phyloP scores from a whole-genome alignment of 2,888 invertebrate species.

The Polietes domitor region DNA sequence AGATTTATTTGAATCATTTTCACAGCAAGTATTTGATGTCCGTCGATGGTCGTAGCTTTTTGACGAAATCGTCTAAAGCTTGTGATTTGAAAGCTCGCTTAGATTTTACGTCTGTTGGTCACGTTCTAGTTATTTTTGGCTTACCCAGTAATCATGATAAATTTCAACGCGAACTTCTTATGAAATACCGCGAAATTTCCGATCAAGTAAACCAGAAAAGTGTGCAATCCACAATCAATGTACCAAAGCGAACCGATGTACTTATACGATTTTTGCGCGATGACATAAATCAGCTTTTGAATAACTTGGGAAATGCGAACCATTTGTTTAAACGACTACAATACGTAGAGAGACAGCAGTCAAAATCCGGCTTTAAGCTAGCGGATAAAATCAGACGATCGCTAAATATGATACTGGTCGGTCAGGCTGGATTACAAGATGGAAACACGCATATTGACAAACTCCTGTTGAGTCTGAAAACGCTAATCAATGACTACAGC shows the following conservation, averaged over 20 bases:
- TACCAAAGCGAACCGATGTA: conserved; percentile 76
- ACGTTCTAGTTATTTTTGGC: conserved; percentile 82
- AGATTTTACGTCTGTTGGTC: conserved; percentile 80
- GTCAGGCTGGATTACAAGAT: conserved; percentile 83
- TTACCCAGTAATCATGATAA: conserved; percentile 81
- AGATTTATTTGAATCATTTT: conserved; percentile 82
- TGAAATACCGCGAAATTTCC: conserved; percentile 76
- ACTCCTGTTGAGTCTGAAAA: conserved; percentile 77
- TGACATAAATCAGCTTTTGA: conserved; percentile 73
- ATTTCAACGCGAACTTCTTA: conserved; percentile 82
- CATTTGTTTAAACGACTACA: conserved; percentile 81
- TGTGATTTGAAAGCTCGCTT: conserved; percentile 77
- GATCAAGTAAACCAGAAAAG: conserved; percentile 72
- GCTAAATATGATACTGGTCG: conserved; percentile 84
- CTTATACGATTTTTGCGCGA: conserved; percentile 78
- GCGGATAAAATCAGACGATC: conserved; percentile 82
- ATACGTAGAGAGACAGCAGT: conserved; percentile 81
- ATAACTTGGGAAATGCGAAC: conserved; percentile 82
- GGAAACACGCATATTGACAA: conserved; percentile 82
- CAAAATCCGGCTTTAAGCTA: conserved; percentile 79
- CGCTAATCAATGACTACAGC: conserved; percentile 71
- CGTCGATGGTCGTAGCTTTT: conserved; percentile 81
- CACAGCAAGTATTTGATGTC: conserved; percentile 81
- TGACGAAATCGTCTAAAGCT: conserved; percentile 78
- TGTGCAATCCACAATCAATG: conserved; percentile 71